A percentile compares a stretch with the other conserved stretches of the same genome.
These are phyloP conservation scores for Pangasianodon hypophthalmus DNA, from an alignment of 2,113 vertebrate species.

Conservation along the genomic window DNA sequence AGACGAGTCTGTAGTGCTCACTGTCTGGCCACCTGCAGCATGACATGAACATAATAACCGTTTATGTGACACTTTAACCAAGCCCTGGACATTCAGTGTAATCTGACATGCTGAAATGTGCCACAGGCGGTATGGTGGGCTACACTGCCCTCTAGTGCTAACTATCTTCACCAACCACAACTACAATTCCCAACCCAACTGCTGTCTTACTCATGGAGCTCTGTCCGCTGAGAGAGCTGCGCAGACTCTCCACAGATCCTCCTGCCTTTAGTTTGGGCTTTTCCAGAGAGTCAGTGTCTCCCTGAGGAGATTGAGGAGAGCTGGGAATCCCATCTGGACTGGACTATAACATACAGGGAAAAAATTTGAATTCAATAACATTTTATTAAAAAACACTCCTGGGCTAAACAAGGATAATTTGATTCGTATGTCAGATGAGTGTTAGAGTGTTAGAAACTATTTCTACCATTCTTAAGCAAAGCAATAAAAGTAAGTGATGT, in stretches of 20 bases:
- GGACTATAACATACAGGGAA: constrained; percentile 68
- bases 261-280: constrained; percentile 96
- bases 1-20: constrained; percentile 97
- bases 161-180: neutral
- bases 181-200: neutral
- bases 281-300: constrained; percentile 83
- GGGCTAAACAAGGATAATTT: neutral
- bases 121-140: neutral
- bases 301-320: constrained; percentile 80
- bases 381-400: neutral
- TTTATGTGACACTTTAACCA: neutral
- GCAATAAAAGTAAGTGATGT: neutral
- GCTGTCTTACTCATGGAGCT: constrained; percentile 93
- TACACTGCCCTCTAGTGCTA: constrained; percentile 16
- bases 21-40: constrained; percentile 89
- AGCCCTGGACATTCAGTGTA: neutral
- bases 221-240: constrained; percentile 95
- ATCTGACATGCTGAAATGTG: neutral
- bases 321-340: constrained; percentile 82
- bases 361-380: neutral
- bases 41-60: neutral
- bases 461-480: neutral
- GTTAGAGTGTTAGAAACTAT: neutral
- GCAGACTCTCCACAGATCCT: constrained; percentile 94
- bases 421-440: neutral